Percentiles rank a stretch among this genome's conserved stretches.
phyloP scores from a whole-genome alignment of 2,113 vertebrate genomes.

The Hemibagrus wyckioides region DNA sequence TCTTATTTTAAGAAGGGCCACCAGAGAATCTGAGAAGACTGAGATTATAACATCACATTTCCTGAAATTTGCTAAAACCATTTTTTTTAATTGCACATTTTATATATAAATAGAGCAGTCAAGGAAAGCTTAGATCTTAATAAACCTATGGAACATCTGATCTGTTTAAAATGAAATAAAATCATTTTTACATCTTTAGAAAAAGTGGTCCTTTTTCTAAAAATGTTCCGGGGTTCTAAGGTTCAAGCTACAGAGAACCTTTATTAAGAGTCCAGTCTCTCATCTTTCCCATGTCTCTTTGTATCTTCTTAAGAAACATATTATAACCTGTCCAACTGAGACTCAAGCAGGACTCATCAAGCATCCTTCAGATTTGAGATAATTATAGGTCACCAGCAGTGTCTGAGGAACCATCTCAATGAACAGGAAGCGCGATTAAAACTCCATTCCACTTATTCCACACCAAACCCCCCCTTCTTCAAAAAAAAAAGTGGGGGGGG shows the following conservation, averaged over 20 bases:
- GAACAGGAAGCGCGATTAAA: slow-evolving; percentile 10
- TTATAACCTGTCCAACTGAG: not conserved
- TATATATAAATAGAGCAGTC: not conserved
- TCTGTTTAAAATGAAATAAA: no score
- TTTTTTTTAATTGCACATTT: no score
- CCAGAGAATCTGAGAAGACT: not conserved
- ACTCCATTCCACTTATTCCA: not conserved
- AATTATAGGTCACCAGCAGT: not conserved
- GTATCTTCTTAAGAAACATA: not conserved
- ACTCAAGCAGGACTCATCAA: not conserved
- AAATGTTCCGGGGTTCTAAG: not conserved
- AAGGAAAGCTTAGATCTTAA: not conserved
- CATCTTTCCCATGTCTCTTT: not conserved
- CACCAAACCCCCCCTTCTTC: not conserved
- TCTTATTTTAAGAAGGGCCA: no score
- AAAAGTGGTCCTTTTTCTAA: not conserved
- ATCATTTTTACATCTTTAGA: not conserved
- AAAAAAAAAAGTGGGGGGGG: slow-evolving; percentile 41
- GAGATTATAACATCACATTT: no score
- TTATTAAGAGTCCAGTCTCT: not conserved
- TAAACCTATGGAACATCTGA: no score
- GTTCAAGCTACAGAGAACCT: no score
- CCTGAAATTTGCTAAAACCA: no score
- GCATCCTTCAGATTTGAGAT: slow-evolving; percentile 7
- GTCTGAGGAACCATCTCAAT: not conserved